Percentiles rank a stretch among this genome's conserved stretches.
phyloP scores from a whole-genome alignment of 2,888 invertebrate genomes.

The Laspeyria flexula region DNA sequence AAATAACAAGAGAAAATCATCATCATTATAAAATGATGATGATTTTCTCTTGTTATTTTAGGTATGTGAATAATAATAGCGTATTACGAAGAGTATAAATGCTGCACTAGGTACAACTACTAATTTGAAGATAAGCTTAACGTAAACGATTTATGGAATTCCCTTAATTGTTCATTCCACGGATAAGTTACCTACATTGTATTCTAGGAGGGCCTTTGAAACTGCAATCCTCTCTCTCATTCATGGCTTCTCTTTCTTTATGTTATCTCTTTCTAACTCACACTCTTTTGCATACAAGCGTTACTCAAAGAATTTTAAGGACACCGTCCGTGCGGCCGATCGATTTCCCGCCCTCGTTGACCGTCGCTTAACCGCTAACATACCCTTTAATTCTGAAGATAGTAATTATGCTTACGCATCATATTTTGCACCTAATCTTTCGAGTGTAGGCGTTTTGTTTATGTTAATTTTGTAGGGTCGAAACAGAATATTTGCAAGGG shows the following conservation, averaged over 20 bases:
- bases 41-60: too few relatives aligned
- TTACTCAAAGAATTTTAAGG: neutral
- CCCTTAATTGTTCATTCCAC: neutral
- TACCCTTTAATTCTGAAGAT: constrained; percentile 6
- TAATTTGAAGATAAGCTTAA: too few relatives aligned
- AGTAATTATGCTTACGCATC: constrained; percentile 38
- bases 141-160: too few relatives aligned
- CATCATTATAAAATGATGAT: too few relatives aligned
- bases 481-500: constrained; percentile 55
- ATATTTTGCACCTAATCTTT: constrained; percentile 40
- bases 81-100: too few relatives aligned
- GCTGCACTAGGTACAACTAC: too few relatives aligned
- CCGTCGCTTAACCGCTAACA: constrained; percentile 19
- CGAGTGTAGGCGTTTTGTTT: constrained; percentile 43
- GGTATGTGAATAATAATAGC: too few relatives aligned
- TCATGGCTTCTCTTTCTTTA: neutral
- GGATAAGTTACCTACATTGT: neutral
- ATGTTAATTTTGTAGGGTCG: constrained; percentile 56
- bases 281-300: constrained; percentile 2
- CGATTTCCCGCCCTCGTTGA: constrained; percentile 10
- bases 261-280: constrained; percentile 5
- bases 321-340: constrained; percentile 2
- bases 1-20: too few relatives aligned
- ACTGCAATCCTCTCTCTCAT: neutral
- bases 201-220: neutral